A percentile compares a stretch with the other conserved stretches of the same genome.
These are phyloP conservation scores for Oligia strigilis DNA, from an alignment of 2,888 invertebrate species.

Conservation along the genomic window DNA sequence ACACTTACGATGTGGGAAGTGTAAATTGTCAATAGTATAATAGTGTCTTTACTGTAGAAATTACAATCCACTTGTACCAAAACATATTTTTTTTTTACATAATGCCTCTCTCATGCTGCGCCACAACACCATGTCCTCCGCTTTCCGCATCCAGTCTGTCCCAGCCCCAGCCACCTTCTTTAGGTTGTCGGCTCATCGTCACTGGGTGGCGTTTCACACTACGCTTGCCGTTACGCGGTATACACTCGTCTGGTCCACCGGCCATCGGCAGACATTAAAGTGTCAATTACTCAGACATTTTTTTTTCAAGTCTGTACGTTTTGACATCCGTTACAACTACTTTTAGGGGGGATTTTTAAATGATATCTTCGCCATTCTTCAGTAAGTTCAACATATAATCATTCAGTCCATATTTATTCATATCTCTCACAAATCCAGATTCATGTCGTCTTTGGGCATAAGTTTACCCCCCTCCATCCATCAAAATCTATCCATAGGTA, in stretches of 20 bases:
- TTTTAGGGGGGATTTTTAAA: neutral
- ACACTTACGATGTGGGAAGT: conserved; percentile 20
- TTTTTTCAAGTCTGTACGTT: neutral
- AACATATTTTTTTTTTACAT: neutral
- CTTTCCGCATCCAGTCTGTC: no score
- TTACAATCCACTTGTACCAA: neutral
- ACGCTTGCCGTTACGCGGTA: no score
- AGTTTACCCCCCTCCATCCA: no score
- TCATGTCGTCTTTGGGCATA: neutral
- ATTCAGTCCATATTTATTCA: neutral
- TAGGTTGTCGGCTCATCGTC: no score
- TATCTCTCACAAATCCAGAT: neutral
- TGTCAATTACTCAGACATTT: neutral
- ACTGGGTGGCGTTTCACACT: no score
- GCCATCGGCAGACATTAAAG: no score
- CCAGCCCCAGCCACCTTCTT: no score
- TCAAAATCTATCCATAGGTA: no score
- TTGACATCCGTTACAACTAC: neutral
- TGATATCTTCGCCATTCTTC: neutral
- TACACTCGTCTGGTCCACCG: no score
- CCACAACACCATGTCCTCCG: no score
- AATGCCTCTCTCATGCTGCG: no score
- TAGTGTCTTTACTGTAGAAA: neutral
- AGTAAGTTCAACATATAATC: neutral
- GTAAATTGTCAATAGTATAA: conserved; percentile 14